Evolutionary conservation across 2,113 vertebrate species (phyloP).

Genomic region (Silurus meridionalis): DNA sequence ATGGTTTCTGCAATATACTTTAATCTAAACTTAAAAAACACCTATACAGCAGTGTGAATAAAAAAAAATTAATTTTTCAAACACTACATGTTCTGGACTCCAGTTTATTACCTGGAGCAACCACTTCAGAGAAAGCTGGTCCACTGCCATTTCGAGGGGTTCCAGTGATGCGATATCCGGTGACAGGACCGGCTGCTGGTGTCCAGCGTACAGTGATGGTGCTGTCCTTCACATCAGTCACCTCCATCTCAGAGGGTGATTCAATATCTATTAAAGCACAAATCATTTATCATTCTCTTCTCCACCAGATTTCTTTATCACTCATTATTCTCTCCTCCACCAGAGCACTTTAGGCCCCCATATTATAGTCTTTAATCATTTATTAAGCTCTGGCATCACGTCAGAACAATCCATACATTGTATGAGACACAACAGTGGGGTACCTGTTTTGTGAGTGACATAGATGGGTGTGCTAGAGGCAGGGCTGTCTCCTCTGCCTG

Average conservation of each 20-base stretch:
- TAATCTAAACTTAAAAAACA: not conserved
- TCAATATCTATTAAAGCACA: slow-evolving; percentile 77
- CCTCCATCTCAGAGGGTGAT: slow-evolving; percentile 87
- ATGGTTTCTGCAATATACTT: not conserved
- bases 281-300: not conserved
- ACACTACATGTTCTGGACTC: not conserved
- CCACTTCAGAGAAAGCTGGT: slow-evolving; percentile 77
- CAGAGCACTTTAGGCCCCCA: not conserved
- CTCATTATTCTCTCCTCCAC: not conserved
- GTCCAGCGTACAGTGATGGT: slow-evolving; percentile 90
- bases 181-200: slow-evolving; percentile 84
- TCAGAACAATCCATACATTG: not conserved
- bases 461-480: slow-evolving; percentile 92
- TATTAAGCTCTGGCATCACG: not conserved
- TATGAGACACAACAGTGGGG: not conserved
- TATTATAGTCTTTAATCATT: not conserved
- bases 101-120: slow-evolving; percentile 79
- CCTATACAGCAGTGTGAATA: not conserved
- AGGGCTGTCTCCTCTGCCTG: slow-evolving; percentile 94
- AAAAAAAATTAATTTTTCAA: not conserved
- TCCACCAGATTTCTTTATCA: not conserved
- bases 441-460: slow-evolving; percentile 87
- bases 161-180: slow-evolving; percentile 88
- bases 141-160: slow-evolving; percentile 83
- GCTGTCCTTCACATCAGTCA: slow-evolving; percentile 85